A percentile compares a stretch with the other conserved stretches of the same genome.
phyloP scores from a whole-genome alignment of 2,888 invertebrate genomes.

The Chelonus formosanus region DNA sequence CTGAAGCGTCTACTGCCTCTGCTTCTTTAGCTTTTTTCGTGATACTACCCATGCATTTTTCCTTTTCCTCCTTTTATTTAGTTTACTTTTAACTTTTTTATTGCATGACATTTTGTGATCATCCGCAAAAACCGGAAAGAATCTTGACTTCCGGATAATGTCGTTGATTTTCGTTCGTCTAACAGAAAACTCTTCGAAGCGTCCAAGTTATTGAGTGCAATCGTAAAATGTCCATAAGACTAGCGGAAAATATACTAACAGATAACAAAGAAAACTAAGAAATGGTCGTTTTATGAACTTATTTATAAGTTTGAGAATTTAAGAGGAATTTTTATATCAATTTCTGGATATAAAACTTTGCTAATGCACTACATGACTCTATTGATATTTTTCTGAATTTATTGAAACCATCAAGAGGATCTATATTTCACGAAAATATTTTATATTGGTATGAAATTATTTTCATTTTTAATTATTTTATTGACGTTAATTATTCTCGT shows the following conservation, averaged over 20 bases:
- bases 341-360: neutral
- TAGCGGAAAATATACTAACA: too few species aligned
- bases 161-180: conserved; percentile 18
- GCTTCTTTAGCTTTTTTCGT: conserved; percentile 3
- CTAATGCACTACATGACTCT: too few species aligned
- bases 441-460: too few species aligned
- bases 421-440: too few species aligned
- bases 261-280: too few species aligned
- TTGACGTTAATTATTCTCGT: too few species aligned
- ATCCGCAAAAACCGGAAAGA: conserved; percentile 19
- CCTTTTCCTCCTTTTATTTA: neutral
- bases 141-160: conserved; percentile 15
- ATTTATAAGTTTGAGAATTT: neutral
- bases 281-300: neutral
- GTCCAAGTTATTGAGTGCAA: conserved; percentile 8
- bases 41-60: conserved; percentile 1
- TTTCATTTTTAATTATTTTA: too few species aligned
- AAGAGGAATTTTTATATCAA: neutral
- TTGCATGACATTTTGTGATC: conserved; percentile 14
- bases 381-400: too few species aligned
- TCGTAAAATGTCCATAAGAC: conserved; percentile 3
- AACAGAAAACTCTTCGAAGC: conserved; percentile 1
- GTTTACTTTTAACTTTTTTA: conserved; percentile 9
- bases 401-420: too few species aligned
- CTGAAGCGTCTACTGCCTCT: conserved; percentile 28